These are phyloP conservation scores for Polypterus bichir DNA, from an alignment of 2,113 vertebrate species.

Conservation along the genomic window DNA sequence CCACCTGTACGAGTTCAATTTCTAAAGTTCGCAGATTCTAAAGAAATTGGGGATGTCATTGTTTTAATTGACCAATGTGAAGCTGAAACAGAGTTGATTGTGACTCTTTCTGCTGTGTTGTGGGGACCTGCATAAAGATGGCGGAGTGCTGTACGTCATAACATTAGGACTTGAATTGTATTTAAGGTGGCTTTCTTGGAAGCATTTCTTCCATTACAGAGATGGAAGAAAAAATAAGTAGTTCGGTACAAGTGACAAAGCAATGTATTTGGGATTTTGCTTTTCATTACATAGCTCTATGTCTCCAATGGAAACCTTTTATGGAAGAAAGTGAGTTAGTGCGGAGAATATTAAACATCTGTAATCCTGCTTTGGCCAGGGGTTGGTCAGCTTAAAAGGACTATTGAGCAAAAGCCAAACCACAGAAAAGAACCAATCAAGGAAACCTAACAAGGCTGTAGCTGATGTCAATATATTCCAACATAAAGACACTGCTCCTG, in stretches of 20 bases:
- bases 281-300: constrained; percentile 7
- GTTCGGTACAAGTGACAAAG: constrained; percentile 4
- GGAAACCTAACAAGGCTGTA: constrained; percentile 1
- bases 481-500: neutral
- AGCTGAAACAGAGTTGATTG: no score
- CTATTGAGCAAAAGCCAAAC: constrained; percentile 7
- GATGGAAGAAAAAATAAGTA: no score
- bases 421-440: constrained; percentile 3
- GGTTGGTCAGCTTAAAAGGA: constrained; percentile 1
- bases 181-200: no score
- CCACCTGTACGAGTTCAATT: no score
- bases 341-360: constrained; percentile 10
- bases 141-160: no score
- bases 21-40: no score
- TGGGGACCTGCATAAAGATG: no score
- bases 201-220: no score
- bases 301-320: constrained; percentile 2
- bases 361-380: constrained; percentile 15
- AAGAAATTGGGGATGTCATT: no score
- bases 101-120: no score
- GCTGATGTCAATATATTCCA: neutral
- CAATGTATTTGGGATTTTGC: constrained; percentile 9
- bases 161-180: no score
- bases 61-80: no score
- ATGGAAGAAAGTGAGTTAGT: constrained; percentile 7